Base-by-base conservation (phyloP, 2,888 invertebrate species). In the Ceratothoa steindachneri region DNA sequence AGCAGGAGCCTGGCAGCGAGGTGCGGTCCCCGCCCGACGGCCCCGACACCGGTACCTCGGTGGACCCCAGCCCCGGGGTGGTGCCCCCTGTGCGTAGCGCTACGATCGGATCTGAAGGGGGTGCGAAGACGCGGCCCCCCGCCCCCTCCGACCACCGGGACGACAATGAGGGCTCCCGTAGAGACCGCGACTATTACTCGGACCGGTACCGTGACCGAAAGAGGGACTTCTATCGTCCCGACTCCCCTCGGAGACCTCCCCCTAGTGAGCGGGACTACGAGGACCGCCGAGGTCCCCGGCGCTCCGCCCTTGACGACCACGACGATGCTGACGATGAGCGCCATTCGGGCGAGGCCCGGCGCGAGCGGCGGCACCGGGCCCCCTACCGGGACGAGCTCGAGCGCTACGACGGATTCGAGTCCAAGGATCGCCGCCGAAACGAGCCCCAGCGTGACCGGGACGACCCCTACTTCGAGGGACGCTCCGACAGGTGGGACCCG, bases 21-120 rank as follows among this genome's bases (percentile, higher is more conserved):
- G 69, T 77, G 28, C 51, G 77, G 27, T 73, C 77, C 15, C 77
- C 77, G 22, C 77, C 77, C 19, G 77, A 77, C 67, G 77, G 77
- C n/a, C 77, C 77, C 5, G 69, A 73, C 41, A 76, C 76, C 7
- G 68, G 76, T 31, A 60, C 68, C 53, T 31, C 65, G 7, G 31
- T 51, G 7, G 67, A 52, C 41, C 60, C 55, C 24, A 72, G 71
- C 3, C 67, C 2, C n/a, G 67, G 67, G 12, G 67, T 67, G 29
- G 60, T 77, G 7, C 77, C 77, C 7, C 77, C 77, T 0, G 64
- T 77, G 24, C 65, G 77, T 7, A 77, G 77, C 30, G 77, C 71
- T 30, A 77, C 77, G n/a, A 77, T 77, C 19, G 77, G 77, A 12
- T 77, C 77, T 0, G 77, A 77, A 55, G 77, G 73, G 27, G 71